Evolutionary conservation across 2,888 invertebrate species (phyloP).

Genomic region (Sinohyriopsis cumingii): DNA sequence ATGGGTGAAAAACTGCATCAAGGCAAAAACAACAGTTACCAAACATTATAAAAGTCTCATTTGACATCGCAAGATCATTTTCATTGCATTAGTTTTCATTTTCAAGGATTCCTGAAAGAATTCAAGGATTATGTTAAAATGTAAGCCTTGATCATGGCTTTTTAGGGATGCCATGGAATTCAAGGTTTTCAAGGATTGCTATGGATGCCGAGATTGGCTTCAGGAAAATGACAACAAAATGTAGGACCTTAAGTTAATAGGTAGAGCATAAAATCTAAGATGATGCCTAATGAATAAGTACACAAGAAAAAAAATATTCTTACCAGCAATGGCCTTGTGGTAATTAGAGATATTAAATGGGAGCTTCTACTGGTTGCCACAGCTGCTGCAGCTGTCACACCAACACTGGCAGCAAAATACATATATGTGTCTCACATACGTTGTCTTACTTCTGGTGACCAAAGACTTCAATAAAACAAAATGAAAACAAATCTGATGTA

Average conservation of each 20-base stretch:
- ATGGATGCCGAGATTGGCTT: too few relatives aligned
- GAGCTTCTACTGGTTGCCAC: conserved; percentile 85
- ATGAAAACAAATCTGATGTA: too few relatives aligned
- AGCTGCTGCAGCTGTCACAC: conserved; percentile 88
- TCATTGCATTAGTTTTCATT: too few relatives aligned
- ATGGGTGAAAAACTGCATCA: too few relatives aligned
- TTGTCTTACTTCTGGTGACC: conserved; percentile 94
- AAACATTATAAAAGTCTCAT: too few relatives aligned
- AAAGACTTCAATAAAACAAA: conserved; percentile 78
- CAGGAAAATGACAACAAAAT: not conserved
- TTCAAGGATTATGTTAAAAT: too few relatives aligned
- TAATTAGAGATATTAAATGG: conserved; percentile 84
- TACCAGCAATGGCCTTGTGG: conserved; percentile 86
- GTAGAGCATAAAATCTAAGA: not conserved
- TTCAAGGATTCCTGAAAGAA: too few relatives aligned
- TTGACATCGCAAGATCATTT: too few relatives aligned
- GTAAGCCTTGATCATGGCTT: too few relatives aligned
- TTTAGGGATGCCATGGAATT: too few relatives aligned
- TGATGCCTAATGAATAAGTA: not conserved
- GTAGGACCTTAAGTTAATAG: not conserved
- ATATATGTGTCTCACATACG: conserved; percentile 91
- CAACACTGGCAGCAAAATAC: conserved; percentile 92
- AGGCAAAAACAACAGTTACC: too few relatives aligned
- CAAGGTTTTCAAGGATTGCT: too few relatives aligned
- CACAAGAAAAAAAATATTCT: conserved; percentile 50